Conservation (phyloP, 2,113 vertebrate species). For the Thryonomys swinderianus region DNA sequence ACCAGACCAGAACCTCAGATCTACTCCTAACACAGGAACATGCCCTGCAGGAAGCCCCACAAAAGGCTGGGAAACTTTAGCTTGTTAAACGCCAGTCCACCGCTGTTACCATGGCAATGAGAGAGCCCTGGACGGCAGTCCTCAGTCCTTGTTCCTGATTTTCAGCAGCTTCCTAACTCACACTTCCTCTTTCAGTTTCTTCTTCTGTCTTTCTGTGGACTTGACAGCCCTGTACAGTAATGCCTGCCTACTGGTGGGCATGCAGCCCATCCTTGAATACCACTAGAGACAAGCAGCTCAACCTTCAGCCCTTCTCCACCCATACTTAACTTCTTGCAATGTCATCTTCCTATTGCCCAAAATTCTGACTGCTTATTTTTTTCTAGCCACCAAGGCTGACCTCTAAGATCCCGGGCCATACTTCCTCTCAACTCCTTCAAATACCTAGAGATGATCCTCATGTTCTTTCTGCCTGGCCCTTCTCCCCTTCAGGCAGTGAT, state of each 20-base stretch:
- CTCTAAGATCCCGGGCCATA: neutral
- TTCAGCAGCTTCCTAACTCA: neutral
- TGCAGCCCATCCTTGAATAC: neutral
- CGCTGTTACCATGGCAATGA: neutral
- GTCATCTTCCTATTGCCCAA: neutral
- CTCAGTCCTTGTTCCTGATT: constrained; percentile 1
- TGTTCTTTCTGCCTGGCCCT: neutral
- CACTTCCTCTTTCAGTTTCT: constrained; percentile 24
- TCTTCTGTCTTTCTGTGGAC: neutral
- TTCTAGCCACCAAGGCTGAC: neutral
- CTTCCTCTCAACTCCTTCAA: neutral
- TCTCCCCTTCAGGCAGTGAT: neutral
- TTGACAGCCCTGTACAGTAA: neutral
- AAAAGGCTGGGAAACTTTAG: neutral
- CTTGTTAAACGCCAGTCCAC: neutral
- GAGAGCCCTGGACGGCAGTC: neutral
- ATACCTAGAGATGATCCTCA: neutral
- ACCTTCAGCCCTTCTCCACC: neutral
- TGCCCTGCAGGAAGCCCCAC: neutral
- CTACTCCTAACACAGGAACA: neutral
- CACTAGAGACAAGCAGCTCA: neutral
- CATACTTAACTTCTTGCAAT: neutral
- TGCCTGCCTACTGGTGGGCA: neutral
- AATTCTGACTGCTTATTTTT: neutral
- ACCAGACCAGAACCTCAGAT: neutral